Conservation (phyloP, 2,888 invertebrate species). For the Drosophila silvestris region DNA sequence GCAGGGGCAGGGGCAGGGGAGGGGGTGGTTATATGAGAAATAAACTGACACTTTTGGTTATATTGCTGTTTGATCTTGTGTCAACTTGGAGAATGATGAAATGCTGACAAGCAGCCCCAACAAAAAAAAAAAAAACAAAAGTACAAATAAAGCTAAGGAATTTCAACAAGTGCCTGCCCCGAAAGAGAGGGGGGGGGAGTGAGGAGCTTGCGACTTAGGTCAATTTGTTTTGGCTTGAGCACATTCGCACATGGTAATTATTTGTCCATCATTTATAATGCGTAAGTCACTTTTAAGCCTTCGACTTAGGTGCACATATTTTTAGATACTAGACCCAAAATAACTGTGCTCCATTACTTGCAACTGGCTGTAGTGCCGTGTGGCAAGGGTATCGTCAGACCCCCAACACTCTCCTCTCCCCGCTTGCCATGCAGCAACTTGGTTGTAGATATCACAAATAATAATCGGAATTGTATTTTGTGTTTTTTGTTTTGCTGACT, state of each 20-base stretch:
- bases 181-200: not conserved
- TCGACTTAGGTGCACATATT: slow-evolving; percentile 22
- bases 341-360: slow-evolving; percentile 25
- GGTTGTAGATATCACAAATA: slow-evolving; percentile 24
- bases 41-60: slow-evolving; percentile 60
- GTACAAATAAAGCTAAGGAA: slow-evolving; percentile 37
- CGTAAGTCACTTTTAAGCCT: slow-evolving; percentile 10
- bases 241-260: slow-evolving; percentile 7
- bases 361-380: slow-evolving; percentile 60
- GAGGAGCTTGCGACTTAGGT: slow-evolving; percentile 2
- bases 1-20: not conserved
- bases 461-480: not conserved
- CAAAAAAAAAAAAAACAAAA: not conserved
- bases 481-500: slow-evolving; percentile 52
- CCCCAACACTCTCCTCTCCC: not conserved
- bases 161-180: slow-evolving; percentile 34
- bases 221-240: slow-evolving; percentile 47
- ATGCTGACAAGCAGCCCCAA: slow-evolving; percentile 51
- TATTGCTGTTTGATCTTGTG: slow-evolving; percentile 60
- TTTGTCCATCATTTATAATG: slow-evolving; percentile 20
- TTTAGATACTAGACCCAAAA: slow-evolving; percentile 27
- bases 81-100: slow-evolving; percentile 69
- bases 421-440: not conserved
- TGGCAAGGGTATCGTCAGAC: slow-evolving; percentile 28
- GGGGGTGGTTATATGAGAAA: slow-evolving; percentile 16